phyloP scores from a whole-genome alignment of 2,113 vertebrate species.

The Ailurus styani region DNA sequence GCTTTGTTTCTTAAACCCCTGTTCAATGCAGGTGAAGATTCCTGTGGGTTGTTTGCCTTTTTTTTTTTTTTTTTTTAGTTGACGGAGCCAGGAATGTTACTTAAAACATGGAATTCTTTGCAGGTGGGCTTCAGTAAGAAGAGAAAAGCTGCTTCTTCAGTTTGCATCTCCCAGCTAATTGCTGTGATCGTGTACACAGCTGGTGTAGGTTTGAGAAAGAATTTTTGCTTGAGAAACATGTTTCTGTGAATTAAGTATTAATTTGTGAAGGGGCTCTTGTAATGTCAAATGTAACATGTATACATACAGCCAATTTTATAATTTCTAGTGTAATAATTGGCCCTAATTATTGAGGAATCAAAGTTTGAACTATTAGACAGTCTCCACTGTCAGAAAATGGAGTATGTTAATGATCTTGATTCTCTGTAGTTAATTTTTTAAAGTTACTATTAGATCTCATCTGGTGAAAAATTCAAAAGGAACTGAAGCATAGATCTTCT shows the following conservation, averaged over 20 bases:
- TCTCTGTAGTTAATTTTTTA: not conserved
- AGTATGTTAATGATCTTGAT: not conserved
- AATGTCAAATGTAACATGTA: not conserved
- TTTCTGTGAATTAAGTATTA: conserved; percentile 10
- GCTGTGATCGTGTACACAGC: not conserved
- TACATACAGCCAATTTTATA: not conserved
- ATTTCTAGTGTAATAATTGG: not conserved
- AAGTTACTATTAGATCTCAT: not conserved
- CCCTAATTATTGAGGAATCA: not conserved
- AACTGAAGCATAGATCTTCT: not conserved
- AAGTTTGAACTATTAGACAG: not conserved
- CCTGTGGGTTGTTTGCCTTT: not conserved
- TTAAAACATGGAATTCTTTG: not conserved
- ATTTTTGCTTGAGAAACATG: not conserved
- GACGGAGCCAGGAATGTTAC: not conserved
- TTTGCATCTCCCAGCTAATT: not conserved
- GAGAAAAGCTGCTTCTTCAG: not conserved
- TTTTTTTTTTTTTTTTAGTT: not conserved
- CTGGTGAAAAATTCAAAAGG: not conserved
- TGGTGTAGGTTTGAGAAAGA: not conserved
- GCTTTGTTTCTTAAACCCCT: not conserved
- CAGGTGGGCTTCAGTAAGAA: not conserved
- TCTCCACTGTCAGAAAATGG: not conserved
- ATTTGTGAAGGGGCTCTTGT: conserved; percentile 18
- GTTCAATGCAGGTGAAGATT: not conserved